Conservation (phyloP, 2,888 invertebrate genomes). For the Seira ritae region DNA sequence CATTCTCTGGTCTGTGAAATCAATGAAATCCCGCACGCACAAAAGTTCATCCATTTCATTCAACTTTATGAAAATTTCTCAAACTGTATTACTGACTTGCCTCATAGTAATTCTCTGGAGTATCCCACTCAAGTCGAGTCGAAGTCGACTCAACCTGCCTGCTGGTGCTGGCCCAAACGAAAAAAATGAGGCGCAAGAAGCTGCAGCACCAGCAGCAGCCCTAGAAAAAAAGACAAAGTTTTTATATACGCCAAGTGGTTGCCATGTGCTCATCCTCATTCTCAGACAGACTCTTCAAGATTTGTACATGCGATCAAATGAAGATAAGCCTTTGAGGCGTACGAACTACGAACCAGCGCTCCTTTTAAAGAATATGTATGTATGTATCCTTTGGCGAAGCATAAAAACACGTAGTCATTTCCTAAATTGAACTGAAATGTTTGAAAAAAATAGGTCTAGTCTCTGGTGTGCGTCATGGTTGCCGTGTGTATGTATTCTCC, state of each 20-base stretch:
- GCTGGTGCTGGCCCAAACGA: not conserved
- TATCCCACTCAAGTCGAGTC: not conserved
- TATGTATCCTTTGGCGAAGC: not conserved
- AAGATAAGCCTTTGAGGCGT: not conserved
- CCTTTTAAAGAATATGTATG: not conserved
- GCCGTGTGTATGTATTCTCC: not conserved
- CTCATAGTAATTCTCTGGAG: not conserved
- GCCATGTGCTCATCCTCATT: constrained; percentile 34
- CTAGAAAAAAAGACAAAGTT: not conserved
- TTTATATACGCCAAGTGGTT: constrained; percentile 17
- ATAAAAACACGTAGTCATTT: not conserved
- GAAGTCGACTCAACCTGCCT: not conserved
- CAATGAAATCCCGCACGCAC: constrained; percentile 8
- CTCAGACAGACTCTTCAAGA: constrained; percentile 11
- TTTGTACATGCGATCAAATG: constrained; percentile 3
- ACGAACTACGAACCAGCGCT: not conserved
- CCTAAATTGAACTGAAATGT: constrained; percentile 15
- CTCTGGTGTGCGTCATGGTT: not conserved
- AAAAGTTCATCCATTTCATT: constrained; percentile 6
- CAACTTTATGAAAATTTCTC: not conserved
- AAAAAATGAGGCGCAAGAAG: constrained; percentile 6
- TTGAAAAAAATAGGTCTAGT: constrained; percentile 15
- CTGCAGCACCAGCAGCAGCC: not conserved
- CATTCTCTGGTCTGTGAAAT: not conserved
- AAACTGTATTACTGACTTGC: not conserved